Percentiles rank a stretch among this genome's conserved stretches.
Evolutionary conservation across 2,797 vertebrate species (phyloP).

Genomic region (Chiloscyllium punctatum): DNA sequence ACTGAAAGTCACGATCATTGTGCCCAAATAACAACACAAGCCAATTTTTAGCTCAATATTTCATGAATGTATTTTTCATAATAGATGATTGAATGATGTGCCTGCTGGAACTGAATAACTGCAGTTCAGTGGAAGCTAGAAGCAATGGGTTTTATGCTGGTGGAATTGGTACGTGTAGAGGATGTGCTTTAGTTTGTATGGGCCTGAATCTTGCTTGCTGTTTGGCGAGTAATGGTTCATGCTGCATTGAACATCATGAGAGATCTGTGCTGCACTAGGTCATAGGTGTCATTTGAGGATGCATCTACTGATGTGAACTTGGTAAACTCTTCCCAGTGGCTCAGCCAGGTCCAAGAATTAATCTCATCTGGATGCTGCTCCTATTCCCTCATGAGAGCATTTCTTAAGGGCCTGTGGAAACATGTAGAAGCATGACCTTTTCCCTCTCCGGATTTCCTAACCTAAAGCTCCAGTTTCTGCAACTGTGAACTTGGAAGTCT

Average conservation of each 20-base stretch:
- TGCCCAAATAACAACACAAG: neutral
- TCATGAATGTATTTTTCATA: neutral
- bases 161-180: neutral
- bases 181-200: neutral
- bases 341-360: neutral
- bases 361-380: neutral
- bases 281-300: neutral
- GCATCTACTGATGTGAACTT: neutral
- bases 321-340: neutral
- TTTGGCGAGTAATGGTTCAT: neutral
- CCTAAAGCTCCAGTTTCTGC: neutral
- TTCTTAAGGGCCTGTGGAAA: neutral
- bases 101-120: neutral
- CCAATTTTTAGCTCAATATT: neutral
- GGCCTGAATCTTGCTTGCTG: neutral
- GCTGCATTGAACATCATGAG: neutral
- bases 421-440: neutral
- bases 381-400: neutral
- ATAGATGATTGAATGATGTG: neutral
- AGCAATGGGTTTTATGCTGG: neutral
- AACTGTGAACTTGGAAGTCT: neutral
- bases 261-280: neutral
- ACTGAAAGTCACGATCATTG: too few relatives aligned
- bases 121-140: neutral
- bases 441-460: neutral